Evolutionary conservation across 2,888 invertebrate species (phyloP).

Genomic region (Agrotis exclamationis): DNA sequence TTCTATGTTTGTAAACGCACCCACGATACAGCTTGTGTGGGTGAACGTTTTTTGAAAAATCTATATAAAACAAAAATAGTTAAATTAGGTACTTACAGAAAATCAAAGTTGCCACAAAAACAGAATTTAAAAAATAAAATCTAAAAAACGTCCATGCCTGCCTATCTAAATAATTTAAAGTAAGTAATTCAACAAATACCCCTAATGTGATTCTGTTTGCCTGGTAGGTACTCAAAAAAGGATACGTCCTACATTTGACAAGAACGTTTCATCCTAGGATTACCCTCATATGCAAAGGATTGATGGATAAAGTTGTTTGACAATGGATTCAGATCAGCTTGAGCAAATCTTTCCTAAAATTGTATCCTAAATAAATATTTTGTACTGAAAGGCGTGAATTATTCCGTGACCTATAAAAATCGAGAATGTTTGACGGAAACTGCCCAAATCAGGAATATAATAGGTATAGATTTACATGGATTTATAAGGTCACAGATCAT

Average conservation of each 20-base stretch:
- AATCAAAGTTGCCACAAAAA: no score
- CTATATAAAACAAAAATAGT: no score
- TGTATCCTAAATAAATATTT: constrained; percentile 50
- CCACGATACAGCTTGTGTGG: no score
- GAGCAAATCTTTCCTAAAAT: constrained; percentile 29
- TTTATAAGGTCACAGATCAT: no score
- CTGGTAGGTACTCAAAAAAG: constrained; percentile 33
- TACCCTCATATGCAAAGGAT: constrained; percentile 25
- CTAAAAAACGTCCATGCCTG: no score
- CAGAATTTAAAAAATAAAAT: no score
- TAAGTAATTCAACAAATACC: not conserved
- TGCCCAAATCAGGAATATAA: not conserved
- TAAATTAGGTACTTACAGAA: no score
- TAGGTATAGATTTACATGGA: no score
- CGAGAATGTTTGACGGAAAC: not conserved
- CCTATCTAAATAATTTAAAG: no score
- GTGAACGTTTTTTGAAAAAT: no score
- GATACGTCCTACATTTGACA: constrained; percentile 37
- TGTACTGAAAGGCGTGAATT: not conserved
- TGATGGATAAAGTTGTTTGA: constrained; percentile 45
- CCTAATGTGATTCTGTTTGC: constrained; percentile 29
- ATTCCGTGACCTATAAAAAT: not conserved
- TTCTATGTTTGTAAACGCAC: no score
- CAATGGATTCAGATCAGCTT: constrained; percentile 36
- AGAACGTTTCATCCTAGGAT: constrained; percentile 38